Evolutionary conservation across 2,888 invertebrate genomes (phyloP), one percentile per base, ranked within the genome.

Genomic region (Neria commutata): DNA sequence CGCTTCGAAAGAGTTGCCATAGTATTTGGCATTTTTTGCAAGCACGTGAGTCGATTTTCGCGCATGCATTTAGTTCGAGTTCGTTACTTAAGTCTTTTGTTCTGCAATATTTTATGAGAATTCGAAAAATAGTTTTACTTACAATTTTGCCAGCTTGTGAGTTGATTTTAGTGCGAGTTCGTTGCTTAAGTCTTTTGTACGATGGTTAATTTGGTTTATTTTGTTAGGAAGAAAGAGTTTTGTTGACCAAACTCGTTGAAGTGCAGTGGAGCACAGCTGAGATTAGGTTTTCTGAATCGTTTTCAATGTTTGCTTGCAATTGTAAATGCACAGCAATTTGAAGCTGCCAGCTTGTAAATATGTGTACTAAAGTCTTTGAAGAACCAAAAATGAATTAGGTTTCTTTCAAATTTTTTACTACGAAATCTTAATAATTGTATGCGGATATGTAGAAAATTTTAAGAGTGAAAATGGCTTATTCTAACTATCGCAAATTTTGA

Each of bases 151-250:
- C n/a, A 45, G 21, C 23, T 51, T 52, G 52, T 40, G 16, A 52
- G 25, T 25, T 52, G 29, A 40, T 40, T 51, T 51, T 51, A 25
- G 25, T 10, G 53, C 70, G 68, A 70, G 74, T 72, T 72, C 65
- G 71, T 66, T 70, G 70, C 71, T 71, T 72, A 69, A 72, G 74
- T 69, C 71, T 67, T 71, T 67, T 63, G 70, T 66, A 58, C 40
- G n/a, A n/a, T n/a, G n/a, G n/a, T n/a, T n/a, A n/a, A n/a, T n/a
- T n/a, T n/a, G n/a, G n/a, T n/a, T n/a, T n/a, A n/a, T n/a, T n/a
- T n/a, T n/a, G n/a, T n/a, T n/a, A n/a, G n/a, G n/a, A n/a, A n/a
- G n/a, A n/a, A n/a, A n/a, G n/a, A n/a, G n/a, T n/a, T n/a, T n/a
- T n/a, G n/a, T n/a, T n/a, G n/a, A n/a, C n/a, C n/a, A n/a, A n/a